Evolutionary conservation across 2,797 vertebrate species (phyloP), one percentile per base, ranked within the genome.

Genomic region (Molothrus aeneus): DNA sequence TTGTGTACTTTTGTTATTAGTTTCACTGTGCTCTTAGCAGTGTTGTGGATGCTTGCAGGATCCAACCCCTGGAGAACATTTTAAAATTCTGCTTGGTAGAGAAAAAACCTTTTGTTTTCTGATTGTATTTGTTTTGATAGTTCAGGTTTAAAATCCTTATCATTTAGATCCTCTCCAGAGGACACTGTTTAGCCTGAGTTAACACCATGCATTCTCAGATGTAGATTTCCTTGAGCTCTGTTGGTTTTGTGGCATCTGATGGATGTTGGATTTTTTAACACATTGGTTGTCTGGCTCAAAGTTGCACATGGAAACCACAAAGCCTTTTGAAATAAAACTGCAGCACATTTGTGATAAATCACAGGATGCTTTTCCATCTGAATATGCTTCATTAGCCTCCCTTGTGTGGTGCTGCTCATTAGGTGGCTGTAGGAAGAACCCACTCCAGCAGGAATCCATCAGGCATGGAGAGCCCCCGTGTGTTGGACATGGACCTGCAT

Each of bases 311-410:
- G 72, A 48, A 92, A 86, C 79, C 65, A 10, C 6, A 18, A 85
- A 78, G 40, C 42, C 45, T 77, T 97, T 80, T 59, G 71, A 75
- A 88, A 77, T 47, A 80, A n/a, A 95, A 53, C 71, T 80, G 74
- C 70, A 80, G 56, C 36, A 1, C 38, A 48, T 63, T 85, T 86
- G 13, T 89, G 88, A 90, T 95, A 92, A 96, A 91, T 93, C 7
- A 16, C 45, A 8, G 7, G n/a, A 66, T 80, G 17, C 40, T 95
- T 94, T 89, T 68, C 83, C 68, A 14, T 86, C 86, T 61, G 86
- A 89, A 57, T 42, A 15, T 68, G 94, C 86, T 92, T 96, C 95
- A 81, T 96, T 95, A 94, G 74, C 80, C 95, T 85, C 56, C 90
- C 78, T 96, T 80, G 91, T 69, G 88, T 53, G 91, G 36, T 87